Conservation (phyloP, 2,797 vertebrate genomes). For the Euphonia xanthogaster region DNA sequence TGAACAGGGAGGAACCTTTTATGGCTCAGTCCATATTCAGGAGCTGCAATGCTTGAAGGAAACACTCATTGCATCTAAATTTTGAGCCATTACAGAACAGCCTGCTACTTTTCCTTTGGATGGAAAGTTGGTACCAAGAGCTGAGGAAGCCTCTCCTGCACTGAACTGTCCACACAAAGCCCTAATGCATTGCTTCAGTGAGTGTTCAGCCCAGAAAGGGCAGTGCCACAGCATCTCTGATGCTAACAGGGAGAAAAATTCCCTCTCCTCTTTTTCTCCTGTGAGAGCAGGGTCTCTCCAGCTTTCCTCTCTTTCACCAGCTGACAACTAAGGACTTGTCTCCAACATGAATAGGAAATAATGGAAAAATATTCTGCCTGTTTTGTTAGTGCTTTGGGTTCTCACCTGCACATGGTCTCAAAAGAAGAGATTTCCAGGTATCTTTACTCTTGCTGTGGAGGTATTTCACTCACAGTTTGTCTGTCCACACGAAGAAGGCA, state of each 20-base stretch:
- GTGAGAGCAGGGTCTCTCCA: neutral
- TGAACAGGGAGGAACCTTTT: neutral
- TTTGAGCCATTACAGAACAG: neutral
- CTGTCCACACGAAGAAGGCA: neutral
- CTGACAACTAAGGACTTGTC: neutral
- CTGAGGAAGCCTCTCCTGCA: neutral
- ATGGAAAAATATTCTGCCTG: neutral
- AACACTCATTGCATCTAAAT: neutral
- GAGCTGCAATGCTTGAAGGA: neutral
- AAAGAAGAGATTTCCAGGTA: neutral
- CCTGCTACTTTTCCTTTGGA: neutral
- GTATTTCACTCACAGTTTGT: neutral
- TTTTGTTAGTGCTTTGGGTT: neutral
- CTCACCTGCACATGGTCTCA: neutral
- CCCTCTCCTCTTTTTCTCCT: neutral
- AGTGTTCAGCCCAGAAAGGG: neutral
- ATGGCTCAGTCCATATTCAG: neutral
- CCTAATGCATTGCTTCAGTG: neutral
- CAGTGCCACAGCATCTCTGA: neutral
- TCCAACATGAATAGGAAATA: neutral
- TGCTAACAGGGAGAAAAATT: neutral
- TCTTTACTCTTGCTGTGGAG: neutral
- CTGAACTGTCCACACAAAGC: neutral
- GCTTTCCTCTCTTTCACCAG: neutral
- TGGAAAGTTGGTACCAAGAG: neutral